A percentile compares a stretch with the other conserved stretches of the same genome.
These are phyloP conservation scores for Habrosyne pyritoides DNA, from an alignment of 2,888 invertebrate species.

Conservation along the genomic window DNA sequence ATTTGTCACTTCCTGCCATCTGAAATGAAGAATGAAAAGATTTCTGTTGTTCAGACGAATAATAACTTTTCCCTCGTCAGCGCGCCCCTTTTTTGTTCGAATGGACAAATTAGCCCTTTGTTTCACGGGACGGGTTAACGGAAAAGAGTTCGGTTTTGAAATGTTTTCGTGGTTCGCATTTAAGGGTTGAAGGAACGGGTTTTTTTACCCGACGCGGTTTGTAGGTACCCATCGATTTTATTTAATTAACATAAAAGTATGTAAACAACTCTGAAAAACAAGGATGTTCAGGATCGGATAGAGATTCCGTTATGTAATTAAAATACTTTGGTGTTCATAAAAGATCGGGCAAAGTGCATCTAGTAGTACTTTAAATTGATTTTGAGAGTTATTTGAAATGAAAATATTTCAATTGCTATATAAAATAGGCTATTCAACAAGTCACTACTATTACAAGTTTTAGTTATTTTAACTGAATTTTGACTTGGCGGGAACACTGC, in stretches of 20 bases:
- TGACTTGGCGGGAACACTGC: no score
- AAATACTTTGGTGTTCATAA: background rate
- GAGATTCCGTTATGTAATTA: background rate
- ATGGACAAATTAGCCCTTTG: conserved; percentile 62
- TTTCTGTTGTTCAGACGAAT: conserved; percentile 38
- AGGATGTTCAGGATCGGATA: background rate
- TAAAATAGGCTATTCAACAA: no score
- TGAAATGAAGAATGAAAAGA: conserved; percentile 44
- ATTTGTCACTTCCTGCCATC: conserved; percentile 45
- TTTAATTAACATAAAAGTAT: conserved; percentile 5
- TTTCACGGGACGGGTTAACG: conserved; percentile 32
- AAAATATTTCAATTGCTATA: no score
- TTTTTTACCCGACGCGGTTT: conserved; percentile 10
- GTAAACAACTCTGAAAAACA: background rate
- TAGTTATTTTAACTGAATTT: no score
- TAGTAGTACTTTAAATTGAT: no score
- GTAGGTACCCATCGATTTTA: conserved; percentile 4
- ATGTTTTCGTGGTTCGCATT: conserved; percentile 26
- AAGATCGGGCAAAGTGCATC: no score
- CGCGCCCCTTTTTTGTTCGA: conserved; percentile 26
- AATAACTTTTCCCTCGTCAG: conserved; percentile 30
- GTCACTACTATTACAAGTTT: no score
- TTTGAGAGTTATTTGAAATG: no score
- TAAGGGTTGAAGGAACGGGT: conserved; percentile 25
- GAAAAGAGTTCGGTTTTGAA: conserved; percentile 44